phyloP scores from a whole-genome alignment of 2,113 vertebrate species.

The Marcusenius ussheri region DNA sequence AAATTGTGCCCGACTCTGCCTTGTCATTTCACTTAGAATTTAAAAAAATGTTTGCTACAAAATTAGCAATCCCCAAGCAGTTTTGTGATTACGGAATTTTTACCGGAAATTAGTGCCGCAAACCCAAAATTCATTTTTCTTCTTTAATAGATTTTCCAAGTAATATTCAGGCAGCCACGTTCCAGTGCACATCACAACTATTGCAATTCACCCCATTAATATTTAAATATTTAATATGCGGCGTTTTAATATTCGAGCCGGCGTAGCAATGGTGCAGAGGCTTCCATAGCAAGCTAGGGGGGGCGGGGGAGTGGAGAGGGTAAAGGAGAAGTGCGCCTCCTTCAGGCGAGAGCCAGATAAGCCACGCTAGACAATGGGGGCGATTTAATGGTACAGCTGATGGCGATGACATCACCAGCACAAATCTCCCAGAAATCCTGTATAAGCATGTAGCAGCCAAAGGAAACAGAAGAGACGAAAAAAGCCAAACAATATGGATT shows the following conservation, averaged over 20 bases:
- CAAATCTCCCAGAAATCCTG: not conserved
- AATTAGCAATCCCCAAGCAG: constrained; percentile 7
- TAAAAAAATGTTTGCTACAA: not conserved
- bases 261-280: not conserved
- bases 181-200: constrained; percentile 11
- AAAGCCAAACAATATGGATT: not conserved
- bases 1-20: not conserved
- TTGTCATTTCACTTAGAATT: not conserved
- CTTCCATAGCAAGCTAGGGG: not conserved
- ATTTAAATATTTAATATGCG: constrained; percentile 11
- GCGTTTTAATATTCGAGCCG: constrained; percentile 2
- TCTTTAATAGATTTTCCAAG: constrained; percentile 20
- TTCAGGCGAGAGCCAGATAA: not conserved
- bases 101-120: constrained; percentile 14
- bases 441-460: not conserved
- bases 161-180: constrained; percentile 10
- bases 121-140: constrained; percentile 16
- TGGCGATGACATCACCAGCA: too few relatives aligned
- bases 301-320: not conserved
- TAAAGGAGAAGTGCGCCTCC: not conserved
- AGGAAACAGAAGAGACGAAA: not conserved
- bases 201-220: constrained; percentile 14
- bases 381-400: not conserved
- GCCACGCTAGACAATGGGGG: not conserved
- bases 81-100: constrained; percentile 9